These are phyloP conservation scores for Tetropium fuscum DNA, from an alignment of 2,888 invertebrate genomes.

Conservation along the genomic window DNA sequence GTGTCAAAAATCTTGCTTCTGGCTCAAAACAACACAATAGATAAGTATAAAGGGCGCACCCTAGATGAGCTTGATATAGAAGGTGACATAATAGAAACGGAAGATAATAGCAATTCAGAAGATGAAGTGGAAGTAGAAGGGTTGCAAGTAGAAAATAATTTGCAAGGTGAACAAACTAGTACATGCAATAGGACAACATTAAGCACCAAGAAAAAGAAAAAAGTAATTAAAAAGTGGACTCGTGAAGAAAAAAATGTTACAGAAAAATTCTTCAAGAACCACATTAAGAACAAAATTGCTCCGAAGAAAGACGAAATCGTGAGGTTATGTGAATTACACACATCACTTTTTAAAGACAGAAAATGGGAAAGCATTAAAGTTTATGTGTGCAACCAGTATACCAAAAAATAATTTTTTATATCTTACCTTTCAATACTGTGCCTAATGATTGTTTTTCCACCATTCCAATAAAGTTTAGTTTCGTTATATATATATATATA, in stretches of 20 bases:
- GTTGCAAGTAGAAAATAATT: no score
- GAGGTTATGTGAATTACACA: neutral
- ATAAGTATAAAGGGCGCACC: constrained; percentile 21
- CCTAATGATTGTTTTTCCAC: no score
- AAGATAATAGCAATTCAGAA: constrained; percentile 12
- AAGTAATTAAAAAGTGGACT: neutral
- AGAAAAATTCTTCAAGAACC: constrained; percentile 13
- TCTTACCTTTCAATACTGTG: no score
- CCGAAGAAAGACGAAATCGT: constrained; percentile 1
- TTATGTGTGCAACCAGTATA: neutral
- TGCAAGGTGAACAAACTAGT: neutral
- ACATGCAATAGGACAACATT: neutral
- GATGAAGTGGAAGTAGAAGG: neutral
- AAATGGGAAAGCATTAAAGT: constrained; percentile 9
- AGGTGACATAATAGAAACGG: neutral
- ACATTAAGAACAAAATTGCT: neutral
- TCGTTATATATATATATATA: no score
- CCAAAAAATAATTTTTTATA: no score
- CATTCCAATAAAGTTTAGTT: no score
- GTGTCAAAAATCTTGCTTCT: constrained; percentile 28
- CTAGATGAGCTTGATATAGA: constrained; percentile 22
- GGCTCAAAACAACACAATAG: constrained; percentile 21
- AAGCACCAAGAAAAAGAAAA: constrained; percentile 4
- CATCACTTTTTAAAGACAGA: constrained; percentile 5
- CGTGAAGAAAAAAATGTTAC: constrained; percentile 4